A percentile compares a stretch with the other conserved stretches of the same genome.
Evolutionary conservation across 2,113 vertebrate genomes (phyloP).

Genomic region (Nerophis lumbriciformis): DNA sequence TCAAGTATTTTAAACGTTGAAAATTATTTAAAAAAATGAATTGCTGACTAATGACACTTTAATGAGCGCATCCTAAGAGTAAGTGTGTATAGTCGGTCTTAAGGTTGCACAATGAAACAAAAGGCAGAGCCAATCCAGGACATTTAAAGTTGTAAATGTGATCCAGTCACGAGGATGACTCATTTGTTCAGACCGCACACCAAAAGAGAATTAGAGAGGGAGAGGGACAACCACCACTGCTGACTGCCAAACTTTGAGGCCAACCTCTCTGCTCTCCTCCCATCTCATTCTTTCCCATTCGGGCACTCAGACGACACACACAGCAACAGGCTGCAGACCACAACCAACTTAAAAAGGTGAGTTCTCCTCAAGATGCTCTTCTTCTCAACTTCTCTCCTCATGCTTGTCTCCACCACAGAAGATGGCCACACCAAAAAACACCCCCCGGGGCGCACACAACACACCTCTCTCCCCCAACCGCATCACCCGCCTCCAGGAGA

Average conservation of each 20-base stretch:
- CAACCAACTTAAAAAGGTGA: conserved; percentile 42
- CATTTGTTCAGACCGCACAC: conserved; percentile 46
- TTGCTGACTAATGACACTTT: too few relatives aligned
- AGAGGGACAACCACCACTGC: conserved; percentile 29
- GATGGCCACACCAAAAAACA: conserved; percentile 87
- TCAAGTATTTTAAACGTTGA: too few relatives aligned
- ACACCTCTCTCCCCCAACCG: conserved; percentile 81
- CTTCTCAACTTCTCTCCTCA: not conserved
- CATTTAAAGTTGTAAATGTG: not conserved
- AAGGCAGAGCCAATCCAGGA: not conserved
- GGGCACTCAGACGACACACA: conserved; percentile 38
- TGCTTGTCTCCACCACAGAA: conserved; percentile 4
- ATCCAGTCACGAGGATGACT: conserved; percentile 33
- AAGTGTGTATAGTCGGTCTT: too few relatives aligned
- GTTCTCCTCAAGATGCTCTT: too few relatives aligned
- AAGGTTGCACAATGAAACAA: too few relatives aligned
- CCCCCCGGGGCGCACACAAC: conserved; percentile 66
- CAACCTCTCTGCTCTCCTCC: conserved; percentile 54
- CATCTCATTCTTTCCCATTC: conserved; percentile 65
- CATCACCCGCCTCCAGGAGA: conserved; percentile 96
- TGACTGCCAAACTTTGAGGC: conserved; percentile 51
- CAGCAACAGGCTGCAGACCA: conserved; percentile 22
- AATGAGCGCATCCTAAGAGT: too few relatives aligned
- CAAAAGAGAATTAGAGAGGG: conserved; percentile 8
- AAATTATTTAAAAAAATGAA: too few relatives aligned